phyloP scores from a whole-genome alignment of 2,797 vertebrate species.

The Potorous gilbertii region DNA sequence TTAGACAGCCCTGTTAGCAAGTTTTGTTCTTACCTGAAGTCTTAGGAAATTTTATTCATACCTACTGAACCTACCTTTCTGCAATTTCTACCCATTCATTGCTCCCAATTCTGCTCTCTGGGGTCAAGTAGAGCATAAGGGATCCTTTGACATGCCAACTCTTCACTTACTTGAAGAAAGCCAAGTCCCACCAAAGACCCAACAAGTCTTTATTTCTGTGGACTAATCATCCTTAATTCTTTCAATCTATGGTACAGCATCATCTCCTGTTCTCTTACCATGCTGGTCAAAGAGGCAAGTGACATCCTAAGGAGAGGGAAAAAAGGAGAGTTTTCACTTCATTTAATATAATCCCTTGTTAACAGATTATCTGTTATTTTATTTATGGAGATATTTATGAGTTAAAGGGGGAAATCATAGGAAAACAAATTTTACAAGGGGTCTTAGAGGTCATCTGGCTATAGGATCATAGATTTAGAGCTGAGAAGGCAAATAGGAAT shows the following conservation, averaged over 20 bases:
- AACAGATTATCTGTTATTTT: neutral
- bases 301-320: neutral
- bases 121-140: neutral
- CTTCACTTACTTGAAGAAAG: neutral
- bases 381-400: neutral
- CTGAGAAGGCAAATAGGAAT: neutral
- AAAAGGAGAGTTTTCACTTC: neutral
- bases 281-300: neutral
- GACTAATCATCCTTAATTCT: neutral
- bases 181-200: no score
- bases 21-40: neutral
- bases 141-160: neutral
- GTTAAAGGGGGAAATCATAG: neutral
- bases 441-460: neutral
- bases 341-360: neutral
- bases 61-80: neutral
- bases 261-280: neutral
- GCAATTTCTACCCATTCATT: neutral
- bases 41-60: neutral
- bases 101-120: neutral
- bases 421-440: neutral
- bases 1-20: neutral
- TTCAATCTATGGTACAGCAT: neutral
- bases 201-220: neutral
- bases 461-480: neutral